Conservation (phyloP, 2,797 vertebrate genomes). For the Lagocephalus sceleratus region DNA sequence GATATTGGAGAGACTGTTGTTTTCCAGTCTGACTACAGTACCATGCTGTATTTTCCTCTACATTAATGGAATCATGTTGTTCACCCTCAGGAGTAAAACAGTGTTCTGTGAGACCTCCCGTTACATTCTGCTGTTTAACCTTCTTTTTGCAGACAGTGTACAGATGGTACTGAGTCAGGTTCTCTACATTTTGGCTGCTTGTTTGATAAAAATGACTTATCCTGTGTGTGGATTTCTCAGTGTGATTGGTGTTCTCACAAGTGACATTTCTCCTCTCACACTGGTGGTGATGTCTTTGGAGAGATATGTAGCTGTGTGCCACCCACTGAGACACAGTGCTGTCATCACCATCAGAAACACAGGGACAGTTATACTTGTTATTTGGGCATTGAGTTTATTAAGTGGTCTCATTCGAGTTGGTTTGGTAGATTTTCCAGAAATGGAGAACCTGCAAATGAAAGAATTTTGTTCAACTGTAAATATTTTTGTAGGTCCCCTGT, state of each 20-base stretch:
- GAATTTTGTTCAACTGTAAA: conserved; percentile 7
- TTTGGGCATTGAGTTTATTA: conserved; percentile 49
- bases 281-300: conserved; percentile 72
- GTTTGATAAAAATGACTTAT: conserved; percentile 18
- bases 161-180: conserved; percentile 29
- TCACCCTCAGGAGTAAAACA: conserved; percentile 44
- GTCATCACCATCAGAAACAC: conserved; percentile 58
- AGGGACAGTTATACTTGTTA: conserved; percentile 8
- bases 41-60: conserved; percentile 26
- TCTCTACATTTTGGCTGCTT: conserved; percentile 18
- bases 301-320: conserved; percentile 67
- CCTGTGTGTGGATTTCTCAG: conserved; percentile 39
- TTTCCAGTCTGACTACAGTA: not conserved
- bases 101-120: conserved; percentile 56
- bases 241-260: conserved; percentile 12
- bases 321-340: conserved; percentile 56
- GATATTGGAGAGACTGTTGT: not conserved
- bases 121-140: conserved; percentile 48
- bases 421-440: conserved; percentile 8
- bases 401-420: conserved; percentile 16
- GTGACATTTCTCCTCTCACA: conserved; percentile 50
- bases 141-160: conserved; percentile 55
- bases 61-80: conserved; percentile 29
- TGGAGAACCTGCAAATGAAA: conserved; percentile 19
- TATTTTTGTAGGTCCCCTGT: not conserved